Evolutionary conservation across 2,113 vertebrate genomes (phyloP).

Genomic region (Triplophysa rosa): DNA sequence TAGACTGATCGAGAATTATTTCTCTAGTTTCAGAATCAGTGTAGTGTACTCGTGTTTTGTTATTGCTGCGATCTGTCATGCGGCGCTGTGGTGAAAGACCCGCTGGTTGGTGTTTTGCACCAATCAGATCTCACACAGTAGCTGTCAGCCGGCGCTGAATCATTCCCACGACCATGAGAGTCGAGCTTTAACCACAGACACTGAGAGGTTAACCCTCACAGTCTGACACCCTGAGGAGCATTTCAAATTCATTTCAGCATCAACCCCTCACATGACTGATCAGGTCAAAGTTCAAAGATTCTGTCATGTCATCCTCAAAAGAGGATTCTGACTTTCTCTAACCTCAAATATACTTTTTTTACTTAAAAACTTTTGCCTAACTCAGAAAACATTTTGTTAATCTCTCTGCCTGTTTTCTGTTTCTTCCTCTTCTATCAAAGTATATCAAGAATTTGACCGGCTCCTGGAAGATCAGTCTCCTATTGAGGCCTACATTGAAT

Average conservation of each 20-base stretch:
- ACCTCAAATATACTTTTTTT: neutral
- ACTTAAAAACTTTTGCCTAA: neutral
- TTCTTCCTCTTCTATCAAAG: slow-evolving; percentile 65
- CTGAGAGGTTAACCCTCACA: slow-evolving; percentile 71
- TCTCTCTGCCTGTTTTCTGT: neutral
- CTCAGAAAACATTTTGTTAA: neutral
- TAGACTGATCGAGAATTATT: neutral
- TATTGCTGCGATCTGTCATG: slow-evolving; percentile 5
- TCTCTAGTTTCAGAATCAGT: neutral
- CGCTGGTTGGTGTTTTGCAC: slow-evolving; percentile 28
- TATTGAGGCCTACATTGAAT: slow-evolving; percentile 95
- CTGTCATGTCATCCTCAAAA: slow-evolving; percentile 27
- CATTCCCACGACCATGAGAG: slow-evolving; percentile 75
- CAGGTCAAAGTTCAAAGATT: slow-evolving; percentile 65
- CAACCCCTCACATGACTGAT: slow-evolving; percentile 56
- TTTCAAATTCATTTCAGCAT: slow-evolving; percentile 71
- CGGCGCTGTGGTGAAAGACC: slow-evolving; percentile 18
- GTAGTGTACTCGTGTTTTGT: neutral
- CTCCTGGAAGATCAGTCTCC: slow-evolving; percentile 96
- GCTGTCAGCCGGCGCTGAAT: slow-evolving; percentile 44
- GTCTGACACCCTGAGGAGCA: slow-evolving; percentile 66
- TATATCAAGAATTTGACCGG: slow-evolving; percentile 98
- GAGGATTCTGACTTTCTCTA: slow-evolving; percentile 6
- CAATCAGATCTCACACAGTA: slow-evolving; percentile 48
- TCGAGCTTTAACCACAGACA: slow-evolving; percentile 66